Base-by-base conservation (phyloP, 2,113 vertebrate species). In the Toxotes chatareus region DNA sequence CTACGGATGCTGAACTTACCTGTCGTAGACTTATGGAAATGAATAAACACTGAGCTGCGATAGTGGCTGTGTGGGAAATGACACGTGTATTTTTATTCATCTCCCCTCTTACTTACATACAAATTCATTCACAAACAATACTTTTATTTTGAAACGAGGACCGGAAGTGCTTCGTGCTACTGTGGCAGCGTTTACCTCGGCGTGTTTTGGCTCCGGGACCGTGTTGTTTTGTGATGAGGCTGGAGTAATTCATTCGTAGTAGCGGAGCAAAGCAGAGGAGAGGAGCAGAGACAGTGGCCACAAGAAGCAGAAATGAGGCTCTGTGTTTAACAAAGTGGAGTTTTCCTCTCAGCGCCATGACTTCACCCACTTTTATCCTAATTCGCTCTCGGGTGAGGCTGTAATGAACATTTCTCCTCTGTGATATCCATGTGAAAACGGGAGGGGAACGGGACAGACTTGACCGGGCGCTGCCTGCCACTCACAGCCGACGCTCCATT, bases 401-500 rank as follows among this genome's bases (percentile, higher is more conserved):
- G n/a, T 0, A 5, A 1, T 31, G 59, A 73, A 10, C 13, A 2
- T 68, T 68, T 80, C 11, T 56, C 7, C n/a, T 17, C 23, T 42
- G 27, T 53, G 32, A 21, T 13, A 6, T 42, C 21, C 0, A 6
- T 34, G 21, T 31, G 19, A 60, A 51, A 34, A 9, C 66, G 4
- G 36, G 5, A 59, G 49, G 47, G 64, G 64, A 63, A 7, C 69
- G 36, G 64, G 62, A 69, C 36, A 16, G 64, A 9, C 13, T 27
- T 23, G 71, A 73, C 65, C 80, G 82, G 75, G 56, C 49, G 79
- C 80, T 36, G 64, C 66, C 46, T 72, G 68, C 11, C 47, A n/a
- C 67, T 79, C 83, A 55, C 66, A 56, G 76, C 88, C 87, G 89
- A 79, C 55, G 82, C 64, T 79, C 73, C 82, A 34, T 76, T 67